Percentiles rank a stretch among this genome's conserved stretches.
These are phyloP conservation scores for Pomacea canaliculata DNA, from an alignment of 2,888 invertebrate genomes.

Conservation along the genomic window DNA sequence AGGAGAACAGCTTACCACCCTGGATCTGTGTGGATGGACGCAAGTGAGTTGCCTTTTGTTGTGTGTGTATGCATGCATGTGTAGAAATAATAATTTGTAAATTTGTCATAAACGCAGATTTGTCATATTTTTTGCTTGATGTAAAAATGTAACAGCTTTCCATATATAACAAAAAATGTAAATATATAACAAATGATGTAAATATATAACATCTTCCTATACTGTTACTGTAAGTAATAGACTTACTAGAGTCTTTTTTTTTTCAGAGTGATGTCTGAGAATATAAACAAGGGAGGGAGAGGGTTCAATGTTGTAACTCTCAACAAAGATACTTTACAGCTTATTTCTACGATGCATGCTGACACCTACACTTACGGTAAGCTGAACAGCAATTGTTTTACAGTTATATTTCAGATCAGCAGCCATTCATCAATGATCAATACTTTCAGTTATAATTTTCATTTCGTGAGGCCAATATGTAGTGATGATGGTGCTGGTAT, in stretches of 20 bases:
- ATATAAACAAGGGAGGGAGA: slow-evolving; percentile 72
- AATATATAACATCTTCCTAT: too few species aligned
- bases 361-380: slow-evolving; percentile 73
- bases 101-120: neutral
- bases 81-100: neutral
- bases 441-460: too few species aligned
- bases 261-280: slow-evolving; percentile 67
- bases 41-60: slow-evolving; percentile 67
- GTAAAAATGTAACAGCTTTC: too few species aligned
- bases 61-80: neutral
- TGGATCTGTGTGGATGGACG: slow-evolving; percentile 73
- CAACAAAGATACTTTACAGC: slow-evolving; percentile 69
- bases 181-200: too few species aligned
- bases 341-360: slow-evolving; percentile 71
- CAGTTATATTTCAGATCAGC: too few species aligned
- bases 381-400: neutral
- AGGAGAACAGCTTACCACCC: slow-evolving; percentile 72
- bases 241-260: too few species aligned
- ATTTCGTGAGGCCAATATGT: too few species aligned
- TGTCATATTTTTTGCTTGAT: too few species aligned
- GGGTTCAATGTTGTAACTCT: slow-evolving; percentile 74
- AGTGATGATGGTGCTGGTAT: too few species aligned
- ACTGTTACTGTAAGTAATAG: too few species aligned
- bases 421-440: too few species aligned
- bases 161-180: too few species aligned